Percentiles rank a stretch among this genome's conserved stretches.
Evolutionary conservation across 2,113 vertebrate genomes (phyloP).

Genomic region (Otocyon megalotis): DNA sequence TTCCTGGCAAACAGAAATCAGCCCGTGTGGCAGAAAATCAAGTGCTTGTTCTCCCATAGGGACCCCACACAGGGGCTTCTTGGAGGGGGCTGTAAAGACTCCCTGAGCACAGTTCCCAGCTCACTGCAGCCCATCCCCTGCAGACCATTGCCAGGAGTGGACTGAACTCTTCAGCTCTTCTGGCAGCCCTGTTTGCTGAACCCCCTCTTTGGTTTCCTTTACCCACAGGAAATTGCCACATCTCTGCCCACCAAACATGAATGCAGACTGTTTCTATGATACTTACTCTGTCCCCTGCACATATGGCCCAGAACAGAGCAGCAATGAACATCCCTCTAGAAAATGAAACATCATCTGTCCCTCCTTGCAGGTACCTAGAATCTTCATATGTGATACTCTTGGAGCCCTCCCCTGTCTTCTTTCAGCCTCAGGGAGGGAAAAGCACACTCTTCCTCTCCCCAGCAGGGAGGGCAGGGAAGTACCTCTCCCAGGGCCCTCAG

Average conservation of each 20-base stretch:
- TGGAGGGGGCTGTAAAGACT: not conserved
- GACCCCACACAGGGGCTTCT: too few relatives aligned
- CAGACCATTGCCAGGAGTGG: not conserved
- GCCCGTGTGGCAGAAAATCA: not conserved
- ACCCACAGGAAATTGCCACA: not conserved
- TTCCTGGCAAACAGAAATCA: not conserved
- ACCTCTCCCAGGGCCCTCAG: not conserved
- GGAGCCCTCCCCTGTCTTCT: not conserved
- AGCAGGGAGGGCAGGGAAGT: too few relatives aligned
- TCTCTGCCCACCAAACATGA: not conserved
- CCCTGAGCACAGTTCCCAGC: not conserved
- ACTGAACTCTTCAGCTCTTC: not conserved
- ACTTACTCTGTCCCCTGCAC: not conserved
- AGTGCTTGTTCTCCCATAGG: not conserved
- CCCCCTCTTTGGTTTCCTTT: not conserved
- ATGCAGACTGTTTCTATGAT: not conserved
- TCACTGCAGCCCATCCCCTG: fast-evolving
- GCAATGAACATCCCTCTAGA: not conserved
- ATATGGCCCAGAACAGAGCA: not conserved
- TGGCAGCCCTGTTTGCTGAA: too few relatives aligned
- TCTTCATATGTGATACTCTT: not conserved
- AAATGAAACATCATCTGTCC: not conserved
- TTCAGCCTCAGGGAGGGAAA: not conserved
- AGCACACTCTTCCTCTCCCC: not conserved
- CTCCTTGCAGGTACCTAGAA: not conserved